phyloP scores from a whole-genome alignment of 1,140 invertebrate genomes.

The Trichonephila clavipes region DNA sequence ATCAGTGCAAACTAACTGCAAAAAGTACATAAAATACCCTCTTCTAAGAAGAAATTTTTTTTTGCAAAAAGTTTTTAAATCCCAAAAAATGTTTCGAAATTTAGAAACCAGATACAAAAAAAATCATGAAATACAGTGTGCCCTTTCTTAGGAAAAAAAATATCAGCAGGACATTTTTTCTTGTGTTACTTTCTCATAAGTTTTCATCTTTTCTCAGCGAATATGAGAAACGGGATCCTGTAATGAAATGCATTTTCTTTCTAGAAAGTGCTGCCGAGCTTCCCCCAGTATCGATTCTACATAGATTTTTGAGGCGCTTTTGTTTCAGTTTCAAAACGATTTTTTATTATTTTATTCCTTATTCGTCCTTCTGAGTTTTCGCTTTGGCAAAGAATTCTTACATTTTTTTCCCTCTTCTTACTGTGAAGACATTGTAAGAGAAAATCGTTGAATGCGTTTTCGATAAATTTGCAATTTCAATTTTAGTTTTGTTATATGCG shows the following conservation, averaged over 20 bases:
- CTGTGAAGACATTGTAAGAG: not conserved
- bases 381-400: not conserved
- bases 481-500: not conserved
- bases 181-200: conserved; percentile 28
- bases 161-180: not conserved
- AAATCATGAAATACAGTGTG: not conserved
- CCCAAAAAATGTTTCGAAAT: conserved; percentile 37
- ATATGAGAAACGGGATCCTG: conserved; percentile 51
- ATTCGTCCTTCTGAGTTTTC: not conserved
- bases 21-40: not conserved
- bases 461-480: conserved; percentile 38
- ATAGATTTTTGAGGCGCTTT: conserved; percentile 50
- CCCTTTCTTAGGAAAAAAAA: not conserved
- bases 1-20: not conserved
- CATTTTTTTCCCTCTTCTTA: not conserved
- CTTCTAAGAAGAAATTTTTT: not conserved
- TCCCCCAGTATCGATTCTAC: conserved; percentile 34
- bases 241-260: conserved; percentile 65
- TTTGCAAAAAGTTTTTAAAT: not conserved
- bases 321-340: conserved; percentile 47
- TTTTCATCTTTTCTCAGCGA: conserved; percentile 41
- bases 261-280: conserved; percentile 21
- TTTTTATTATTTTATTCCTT: conserved; percentile 12
- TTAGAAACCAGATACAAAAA: conserved; percentile 22
- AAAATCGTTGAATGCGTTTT: conserved; percentile 17